Evolutionary conservation across 2,888 invertebrate species (phyloP).

Genomic region (Lepas anatifera): DNA sequence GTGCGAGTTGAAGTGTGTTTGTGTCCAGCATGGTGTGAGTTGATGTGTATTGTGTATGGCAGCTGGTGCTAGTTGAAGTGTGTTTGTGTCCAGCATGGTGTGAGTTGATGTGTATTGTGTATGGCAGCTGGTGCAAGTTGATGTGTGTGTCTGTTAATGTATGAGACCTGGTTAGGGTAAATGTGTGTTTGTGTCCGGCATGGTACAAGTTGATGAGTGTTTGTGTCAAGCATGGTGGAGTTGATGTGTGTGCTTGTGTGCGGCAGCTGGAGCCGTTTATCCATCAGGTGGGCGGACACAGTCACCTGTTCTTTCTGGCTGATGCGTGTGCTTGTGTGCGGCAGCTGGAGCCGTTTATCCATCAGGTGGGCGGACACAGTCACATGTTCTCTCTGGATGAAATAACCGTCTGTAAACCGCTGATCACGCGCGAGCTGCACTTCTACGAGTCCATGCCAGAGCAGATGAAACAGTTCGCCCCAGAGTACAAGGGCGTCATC

Average conservation of each 20-base stretch:
- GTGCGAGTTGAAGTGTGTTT: no score
- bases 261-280: no score
- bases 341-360: conserved; percentile 41
- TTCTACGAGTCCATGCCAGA: conserved; percentile 44
- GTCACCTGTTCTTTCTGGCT: no score
- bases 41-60: no score
- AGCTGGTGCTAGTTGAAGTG: no score
- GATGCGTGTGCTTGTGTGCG: background rate
- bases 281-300: no score
- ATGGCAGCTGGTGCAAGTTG: no score
- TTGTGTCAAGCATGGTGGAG: no score
- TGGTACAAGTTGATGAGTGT: no score
- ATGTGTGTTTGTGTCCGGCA: background rate
- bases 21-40: background rate
- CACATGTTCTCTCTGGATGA: conserved; percentile 41
- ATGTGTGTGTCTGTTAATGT: background rate
- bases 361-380: conserved; percentile 44
- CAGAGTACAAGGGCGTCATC: conserved; percentile 41
- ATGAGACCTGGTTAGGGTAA: background rate
- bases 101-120: no score
- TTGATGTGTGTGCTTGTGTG: no score
- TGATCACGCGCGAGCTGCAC: conserved; percentile 40
- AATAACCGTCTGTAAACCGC: conserved; percentile 43
- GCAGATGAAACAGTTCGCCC: conserved; percentile 39
- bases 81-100: no score